phyloP scores from a whole-genome alignment of 1,140 invertebrate genomes.

The Leptinotarsa lineolata region DNA sequence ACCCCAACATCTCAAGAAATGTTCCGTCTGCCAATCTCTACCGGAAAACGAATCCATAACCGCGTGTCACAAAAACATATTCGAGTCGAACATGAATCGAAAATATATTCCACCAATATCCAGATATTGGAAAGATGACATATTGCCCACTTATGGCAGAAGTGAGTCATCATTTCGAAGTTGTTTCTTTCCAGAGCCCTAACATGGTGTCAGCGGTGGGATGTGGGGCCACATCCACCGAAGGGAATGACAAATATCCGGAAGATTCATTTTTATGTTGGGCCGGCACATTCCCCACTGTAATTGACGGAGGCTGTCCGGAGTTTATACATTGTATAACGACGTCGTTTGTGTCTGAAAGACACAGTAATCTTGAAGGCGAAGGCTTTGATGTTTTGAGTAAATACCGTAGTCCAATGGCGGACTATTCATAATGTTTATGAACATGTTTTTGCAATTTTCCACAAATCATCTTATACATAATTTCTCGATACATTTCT shows the following conservation, averaged over 20 bases:
- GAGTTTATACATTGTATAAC: not conserved
- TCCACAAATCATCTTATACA: too few relatives aligned
- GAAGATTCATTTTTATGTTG: not conserved
- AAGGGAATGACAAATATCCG: not conserved
- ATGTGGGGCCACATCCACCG: not conserved
- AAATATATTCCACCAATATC: conserved; percentile 6
- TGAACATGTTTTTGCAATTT: too few relatives aligned
- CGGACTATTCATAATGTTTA: too few relatives aligned
- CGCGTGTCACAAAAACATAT: conserved; percentile 1
- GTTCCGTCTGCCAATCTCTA: not conserved
- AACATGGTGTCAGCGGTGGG: not conserved
- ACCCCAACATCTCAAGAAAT: not conserved
- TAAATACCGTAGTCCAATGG: too few relatives aligned
- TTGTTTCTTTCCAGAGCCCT: not conserved
- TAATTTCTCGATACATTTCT: too few relatives aligned
- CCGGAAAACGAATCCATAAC: not conserved
- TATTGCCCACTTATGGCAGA: not conserved
- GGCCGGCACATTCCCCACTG: not conserved
- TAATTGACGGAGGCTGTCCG: not conserved
- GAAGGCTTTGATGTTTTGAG: not conserved
- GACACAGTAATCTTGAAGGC: not conserved
- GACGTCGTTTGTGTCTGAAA: not conserved
- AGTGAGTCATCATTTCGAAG: conserved; percentile 6
- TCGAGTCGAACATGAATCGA: not conserved
- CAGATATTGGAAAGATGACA: conserved; percentile 6